Base-by-base conservation (phyloP, 2,113 vertebrate genomes). In the Callaeas wilsoni region DNA sequence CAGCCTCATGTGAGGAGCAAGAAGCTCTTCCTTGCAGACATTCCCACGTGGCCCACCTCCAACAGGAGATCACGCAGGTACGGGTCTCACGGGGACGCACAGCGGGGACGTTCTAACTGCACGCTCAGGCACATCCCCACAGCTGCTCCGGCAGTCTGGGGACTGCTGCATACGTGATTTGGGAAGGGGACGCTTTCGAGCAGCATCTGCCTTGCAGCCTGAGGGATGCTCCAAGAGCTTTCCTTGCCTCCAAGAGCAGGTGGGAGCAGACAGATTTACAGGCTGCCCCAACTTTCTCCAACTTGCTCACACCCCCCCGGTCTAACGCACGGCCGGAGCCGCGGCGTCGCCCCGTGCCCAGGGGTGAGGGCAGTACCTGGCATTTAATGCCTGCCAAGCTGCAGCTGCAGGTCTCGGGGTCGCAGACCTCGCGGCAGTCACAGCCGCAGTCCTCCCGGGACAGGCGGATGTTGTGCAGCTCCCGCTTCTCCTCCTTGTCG, bases 391-490 rank as follows among this genome's bases (percentile, higher is more conserved):
- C 99, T 0, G 99, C 99, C 88, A 99, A 94, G 95, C 98, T 99
- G 96, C 99, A 99, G 98, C 98, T 98, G 97, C 99, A 99, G 42
- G 98, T 99, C 97, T 99, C 99, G 0, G 99, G 99, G 80, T 99
- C 99, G 16, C 99, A 99, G 97, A 99, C 99, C 64, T 98, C 97
- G 67, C 98, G 98, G 65, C 99, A 99, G 97, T 97, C 98, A 1
- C 99, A 99, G 59, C 99, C 99, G 0, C 99, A 99, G 94, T 99
- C 98, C 93, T 99, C 99, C 64, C 99, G 98, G 46, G 99, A 99
- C 49, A 98, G 97, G 46, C 99, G 98, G 93, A 99, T 98, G 35
- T 97, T 98, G 30, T 99, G 98, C 93, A 99, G 98, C 96, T 99
- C 99, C 62, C 98, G 93, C 96, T 99, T 99, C 97, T 99, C 99